These are phyloP conservation scores for Oscheius myriophilus DNA, from an alignment of 2,888 invertebrate genomes.

Conservation along the genomic window DNA sequence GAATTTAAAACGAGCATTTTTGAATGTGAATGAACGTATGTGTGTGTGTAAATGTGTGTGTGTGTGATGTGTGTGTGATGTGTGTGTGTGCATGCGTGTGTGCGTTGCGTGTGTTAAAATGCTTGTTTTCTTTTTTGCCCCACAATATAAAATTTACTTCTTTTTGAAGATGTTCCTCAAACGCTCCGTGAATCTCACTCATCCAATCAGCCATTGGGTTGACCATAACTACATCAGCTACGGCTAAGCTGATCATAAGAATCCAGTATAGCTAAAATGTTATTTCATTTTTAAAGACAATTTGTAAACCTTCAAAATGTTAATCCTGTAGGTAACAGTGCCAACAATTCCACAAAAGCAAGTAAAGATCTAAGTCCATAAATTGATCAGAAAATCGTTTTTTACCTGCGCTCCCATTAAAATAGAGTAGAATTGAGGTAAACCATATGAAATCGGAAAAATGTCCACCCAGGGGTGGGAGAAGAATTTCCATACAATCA, in stretches of 20 bases:
- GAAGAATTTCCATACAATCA: slow-evolving; percentile 3
- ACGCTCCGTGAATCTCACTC: slow-evolving; percentile 6
- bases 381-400: neutral
- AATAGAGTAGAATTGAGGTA: slow-evolving; percentile 1
- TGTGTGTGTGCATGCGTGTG: too few relatives aligned
- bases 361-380: slow-evolving; percentile 15
- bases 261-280: slow-evolving; percentile 39
- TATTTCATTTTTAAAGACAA: neutral
- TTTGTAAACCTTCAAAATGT: slow-evolving; percentile 13
- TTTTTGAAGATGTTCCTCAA: slow-evolving; percentile 2
- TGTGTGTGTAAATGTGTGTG: too few relatives aligned
- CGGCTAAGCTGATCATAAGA: slow-evolving; percentile 41
- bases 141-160: neutral
- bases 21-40: too few relatives aligned
- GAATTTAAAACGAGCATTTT: too few relatives aligned
- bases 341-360: slow-evolving; percentile 24
- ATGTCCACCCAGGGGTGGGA: slow-evolving; percentile 5
- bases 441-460: slow-evolving; percentile 3
- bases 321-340: neutral
- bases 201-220: slow-evolving; percentile 21
- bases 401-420: slow-evolving; percentile 16
- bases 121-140: too few relatives aligned
- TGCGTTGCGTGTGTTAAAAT: too few relatives aligned
- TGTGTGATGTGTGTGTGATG: too few relatives aligned
- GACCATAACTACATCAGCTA: slow-evolving; percentile 32